A percentile compares a stretch with the other conserved stretches of the same genome.
These are phyloP conservation scores for Heteractis magnifica DNA, from an alignment of 92 coral and sea anemone species.

Conservation along the genomic window DNA sequence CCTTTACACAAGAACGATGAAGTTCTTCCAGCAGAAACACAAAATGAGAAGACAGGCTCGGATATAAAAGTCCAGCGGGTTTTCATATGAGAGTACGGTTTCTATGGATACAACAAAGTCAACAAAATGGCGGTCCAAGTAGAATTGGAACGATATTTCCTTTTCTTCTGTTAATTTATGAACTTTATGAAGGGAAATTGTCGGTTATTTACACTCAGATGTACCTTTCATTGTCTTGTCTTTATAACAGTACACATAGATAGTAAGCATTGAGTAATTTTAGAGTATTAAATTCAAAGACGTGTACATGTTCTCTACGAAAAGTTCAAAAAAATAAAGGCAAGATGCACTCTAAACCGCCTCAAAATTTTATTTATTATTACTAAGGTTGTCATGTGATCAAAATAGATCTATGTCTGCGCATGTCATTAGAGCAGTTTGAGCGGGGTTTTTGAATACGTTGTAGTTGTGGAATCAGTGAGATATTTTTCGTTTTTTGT, in stretches of 20 bases:
- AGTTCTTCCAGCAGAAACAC: not conserved
- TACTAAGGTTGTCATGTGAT: conserved; percentile 1
- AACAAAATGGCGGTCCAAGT: conserved; percentile 19
- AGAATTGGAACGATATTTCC: not conserved
- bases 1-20: no score
- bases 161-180: not conserved
- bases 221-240: not conserved
- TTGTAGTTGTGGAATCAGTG: conserved; percentile 32
- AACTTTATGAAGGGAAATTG: not conserved
- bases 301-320: not conserved
- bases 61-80: conserved; percentile 1
- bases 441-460: conserved; percentile 36
- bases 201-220: not conserved
- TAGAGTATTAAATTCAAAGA: not conserved
- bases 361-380: not conserved
- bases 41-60: not conserved
- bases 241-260: not conserved
- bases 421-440: conserved; percentile 24
- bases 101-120: conserved; percentile 19
- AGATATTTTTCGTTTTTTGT: conserved; percentile 8
- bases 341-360: not conserved
- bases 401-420: conserved; percentile 12
- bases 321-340: not conserved
- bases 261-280: not conserved
- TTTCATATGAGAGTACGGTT: conserved; percentile 8